Conservation (phyloP, 2,113 vertebrate species). For the Sialia sialis region DNA sequence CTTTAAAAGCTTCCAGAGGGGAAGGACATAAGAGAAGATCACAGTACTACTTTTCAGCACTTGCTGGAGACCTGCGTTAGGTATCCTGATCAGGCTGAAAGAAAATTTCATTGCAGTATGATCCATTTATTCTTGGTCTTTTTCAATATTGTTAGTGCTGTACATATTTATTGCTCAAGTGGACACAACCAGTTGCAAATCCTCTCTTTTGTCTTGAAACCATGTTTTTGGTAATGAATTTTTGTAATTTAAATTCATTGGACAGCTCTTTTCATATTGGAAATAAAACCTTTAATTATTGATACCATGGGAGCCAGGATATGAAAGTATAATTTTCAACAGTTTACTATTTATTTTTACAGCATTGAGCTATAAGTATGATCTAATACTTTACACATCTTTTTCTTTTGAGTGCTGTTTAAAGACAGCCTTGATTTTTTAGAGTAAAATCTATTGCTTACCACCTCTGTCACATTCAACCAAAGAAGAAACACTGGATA, state of each 20-base stretch:
- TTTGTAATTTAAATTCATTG: background rate
- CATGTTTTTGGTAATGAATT: background rate
- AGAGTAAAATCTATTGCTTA: background rate
- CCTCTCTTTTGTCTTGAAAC: background rate
- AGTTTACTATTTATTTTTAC: background rate
- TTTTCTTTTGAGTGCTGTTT: background rate
- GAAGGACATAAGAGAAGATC: background rate
- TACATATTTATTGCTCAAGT: background rate
- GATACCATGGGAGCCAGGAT: background rate
- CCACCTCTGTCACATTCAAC: background rate
- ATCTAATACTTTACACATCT: background rate
- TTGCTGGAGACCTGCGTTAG: background rate
- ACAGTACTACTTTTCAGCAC: background rate
- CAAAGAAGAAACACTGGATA: background rate
- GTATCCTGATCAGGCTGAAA: background rate
- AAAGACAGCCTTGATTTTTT: background rate
- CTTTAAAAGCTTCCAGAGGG: background rate
- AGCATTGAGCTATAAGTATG: background rate
- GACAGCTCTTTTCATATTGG: background rate
- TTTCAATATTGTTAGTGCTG: background rate
- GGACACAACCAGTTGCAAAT: background rate
- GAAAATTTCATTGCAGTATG: background rate
- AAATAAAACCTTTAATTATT: background rate
- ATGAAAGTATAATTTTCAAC: background rate
- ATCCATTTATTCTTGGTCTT: background rate